Conservation (phyloP, 2,797 vertebrate genomes). For the Ceryle rudis region DNA sequence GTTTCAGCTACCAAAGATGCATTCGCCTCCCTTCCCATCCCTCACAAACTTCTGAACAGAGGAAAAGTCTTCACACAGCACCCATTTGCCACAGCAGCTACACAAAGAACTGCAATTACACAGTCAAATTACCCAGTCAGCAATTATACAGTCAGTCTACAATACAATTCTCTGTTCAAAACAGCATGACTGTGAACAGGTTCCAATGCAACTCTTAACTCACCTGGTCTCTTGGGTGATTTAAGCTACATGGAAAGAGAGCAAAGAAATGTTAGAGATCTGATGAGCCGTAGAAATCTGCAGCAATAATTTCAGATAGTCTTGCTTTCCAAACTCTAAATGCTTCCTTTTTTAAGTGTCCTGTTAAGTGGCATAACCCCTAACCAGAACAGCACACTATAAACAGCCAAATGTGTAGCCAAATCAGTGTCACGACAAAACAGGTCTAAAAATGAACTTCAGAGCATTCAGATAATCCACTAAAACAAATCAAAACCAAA, state of each 20-base stretch:
- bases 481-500: background rate
- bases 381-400: background rate
- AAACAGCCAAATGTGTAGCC: background rate
- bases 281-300: background rate
- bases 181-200: background rate
- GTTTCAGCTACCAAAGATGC: background rate
- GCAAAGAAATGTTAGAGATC: conserved; percentile 61
- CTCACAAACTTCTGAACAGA: background rate
- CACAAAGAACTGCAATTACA: background rate
- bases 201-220: conserved; percentile 33
- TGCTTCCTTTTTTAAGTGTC: background rate
- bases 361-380: background rate
- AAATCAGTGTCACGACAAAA: background rate
- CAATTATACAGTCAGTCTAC: background rate
- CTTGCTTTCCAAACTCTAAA: background rate
- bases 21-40: background rate
- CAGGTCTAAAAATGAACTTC: background rate
- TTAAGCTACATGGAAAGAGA: conserved; percentile 86
- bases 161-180: background rate
- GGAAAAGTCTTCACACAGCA: background rate
- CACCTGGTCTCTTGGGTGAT: conserved; percentile 97
- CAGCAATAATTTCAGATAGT: background rate
- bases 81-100: background rate
- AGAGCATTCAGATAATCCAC: background rate
- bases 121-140: background rate